A percentile compares a stretch with the other conserved stretches of the same genome.
These are phyloP conservation scores for Andrena minutula DNA, from an alignment of 2,888 invertebrate species.

Conservation along the genomic window DNA sequence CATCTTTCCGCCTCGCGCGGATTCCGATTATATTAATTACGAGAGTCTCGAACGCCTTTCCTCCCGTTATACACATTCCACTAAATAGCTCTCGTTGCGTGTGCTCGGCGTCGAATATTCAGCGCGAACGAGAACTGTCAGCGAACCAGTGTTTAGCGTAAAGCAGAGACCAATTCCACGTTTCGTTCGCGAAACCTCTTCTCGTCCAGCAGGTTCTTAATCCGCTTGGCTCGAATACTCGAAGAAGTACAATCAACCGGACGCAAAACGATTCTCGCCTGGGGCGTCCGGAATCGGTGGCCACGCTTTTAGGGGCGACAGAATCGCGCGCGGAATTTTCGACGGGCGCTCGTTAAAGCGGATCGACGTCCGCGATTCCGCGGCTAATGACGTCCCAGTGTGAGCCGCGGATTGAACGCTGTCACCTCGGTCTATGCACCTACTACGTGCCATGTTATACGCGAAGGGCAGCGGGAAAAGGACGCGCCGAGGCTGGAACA, in stretches of 20 bases:
- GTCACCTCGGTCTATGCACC: slow-evolving; percentile 33
- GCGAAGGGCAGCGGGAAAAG: slow-evolving; percentile 6
- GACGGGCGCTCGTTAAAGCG: slow-evolving; percentile 55
- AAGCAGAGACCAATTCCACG: not conserved
- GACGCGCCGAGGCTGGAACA: slow-evolving; percentile 52
- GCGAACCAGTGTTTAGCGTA: not conserved
- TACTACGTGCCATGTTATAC: not conserved
- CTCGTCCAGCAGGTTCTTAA: not conserved
- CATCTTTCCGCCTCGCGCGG: slow-evolving; percentile 40
- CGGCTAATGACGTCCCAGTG: slow-evolving; percentile 72
- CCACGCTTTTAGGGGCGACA: slow-evolving; percentile 46
- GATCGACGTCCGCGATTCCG: slow-evolving; percentile 63
- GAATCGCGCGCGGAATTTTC: slow-evolving; percentile 51
- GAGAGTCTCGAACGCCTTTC: slow-evolving; percentile 18
- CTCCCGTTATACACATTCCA: slow-evolving; percentile 41
- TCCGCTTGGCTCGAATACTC: not conserved
- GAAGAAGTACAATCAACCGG: not conserved
- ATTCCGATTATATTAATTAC: slow-evolving; percentile 47
- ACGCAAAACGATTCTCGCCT: not conserved
- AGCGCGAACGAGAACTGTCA: slow-evolving; percentile 3
- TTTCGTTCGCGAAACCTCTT: not conserved
- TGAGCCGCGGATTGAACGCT: slow-evolving; percentile 55
- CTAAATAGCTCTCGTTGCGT: slow-evolving; percentile 13
- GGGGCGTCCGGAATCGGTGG: slow-evolving; percentile 25
- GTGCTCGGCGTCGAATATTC: not conserved